Conservation (phyloP, 1,140 invertebrate genomes). For the Pseudoatta argentina region DNA sequence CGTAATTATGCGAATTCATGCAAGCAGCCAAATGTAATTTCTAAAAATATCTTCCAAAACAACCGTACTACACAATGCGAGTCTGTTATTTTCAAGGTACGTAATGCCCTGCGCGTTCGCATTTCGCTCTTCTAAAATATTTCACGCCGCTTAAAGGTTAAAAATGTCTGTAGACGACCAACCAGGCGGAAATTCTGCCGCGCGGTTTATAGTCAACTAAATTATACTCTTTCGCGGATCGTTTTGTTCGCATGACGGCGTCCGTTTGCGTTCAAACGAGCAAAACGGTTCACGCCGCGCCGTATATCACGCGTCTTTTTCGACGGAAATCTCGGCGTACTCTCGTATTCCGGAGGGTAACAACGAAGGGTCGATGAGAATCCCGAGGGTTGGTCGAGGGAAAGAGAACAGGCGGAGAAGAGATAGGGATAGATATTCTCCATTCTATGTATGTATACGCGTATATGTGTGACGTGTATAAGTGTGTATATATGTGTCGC, state of each 20-base stretch:
- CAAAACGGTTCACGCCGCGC: constrained; percentile 41
- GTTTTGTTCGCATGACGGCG: constrained; percentile 56
- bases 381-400: constrained; percentile 33
- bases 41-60: constrained; percentile 13
- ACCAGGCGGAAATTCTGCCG: constrained; percentile 47
- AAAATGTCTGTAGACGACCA: constrained; percentile 44
- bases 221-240: constrained; percentile 62
- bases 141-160: constrained; percentile 58
- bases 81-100: not conserved
- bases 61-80: not conserved
- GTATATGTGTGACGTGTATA: no score
- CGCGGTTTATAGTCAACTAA: constrained; percentile 55
- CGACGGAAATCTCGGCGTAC: constrained; percentile 46
- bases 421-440: constrained; percentile 36
- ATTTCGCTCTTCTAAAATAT: constrained; percentile 40
- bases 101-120: not conserved
- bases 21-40: constrained; percentile 21
- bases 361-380: constrained; percentile 52
- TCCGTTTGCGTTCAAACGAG: constrained; percentile 56
- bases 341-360: constrained; percentile 33
- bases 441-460: not conserved
- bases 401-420: not conserved
- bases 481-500: constrained; percentile 4
- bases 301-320: constrained; percentile 60
- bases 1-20: constrained; percentile 3